phyloP scores from a whole-genome alignment of 2,113 vertebrate species.

The Rhinoptilus africanus region DNA sequence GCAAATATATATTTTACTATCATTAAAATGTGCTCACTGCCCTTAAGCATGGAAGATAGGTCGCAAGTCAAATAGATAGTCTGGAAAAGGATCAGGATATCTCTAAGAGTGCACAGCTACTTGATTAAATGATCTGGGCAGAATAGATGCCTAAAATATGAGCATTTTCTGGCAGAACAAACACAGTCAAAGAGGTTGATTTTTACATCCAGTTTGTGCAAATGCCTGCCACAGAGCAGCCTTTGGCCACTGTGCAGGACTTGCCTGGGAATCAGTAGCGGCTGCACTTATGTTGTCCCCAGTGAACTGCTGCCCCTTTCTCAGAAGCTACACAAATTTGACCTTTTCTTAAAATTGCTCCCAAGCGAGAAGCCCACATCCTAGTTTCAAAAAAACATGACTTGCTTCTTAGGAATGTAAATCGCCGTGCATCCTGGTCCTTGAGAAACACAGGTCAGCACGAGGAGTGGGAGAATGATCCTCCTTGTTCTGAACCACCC shows the following conservation, averaged over 20 bases:
- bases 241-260: not conserved
- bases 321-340: not conserved
- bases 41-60: not conserved
- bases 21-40: not conserved
- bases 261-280: not conserved
- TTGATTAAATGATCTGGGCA: not conserved
- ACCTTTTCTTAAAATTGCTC: not conserved
- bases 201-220: not conserved
- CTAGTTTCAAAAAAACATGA: not conserved
- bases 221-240: not conserved
- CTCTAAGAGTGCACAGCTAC: not conserved
- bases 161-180: not conserved
- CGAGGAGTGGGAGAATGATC: not conserved
- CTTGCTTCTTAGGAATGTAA: constrained; percentile 31
- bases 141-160: not conserved
- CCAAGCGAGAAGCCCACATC: not conserved
- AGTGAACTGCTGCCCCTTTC: not conserved
- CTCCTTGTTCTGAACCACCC: not conserved
- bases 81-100: not conserved
- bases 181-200: not conserved
- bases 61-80: not conserved
- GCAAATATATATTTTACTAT: not conserved
- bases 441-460: not conserved
- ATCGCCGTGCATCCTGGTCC: not conserved
- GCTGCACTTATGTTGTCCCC: not conserved